phyloP scores from a whole-genome alignment of 1,140 invertebrate species.

The Holcopasites calliopsidis region DNA sequence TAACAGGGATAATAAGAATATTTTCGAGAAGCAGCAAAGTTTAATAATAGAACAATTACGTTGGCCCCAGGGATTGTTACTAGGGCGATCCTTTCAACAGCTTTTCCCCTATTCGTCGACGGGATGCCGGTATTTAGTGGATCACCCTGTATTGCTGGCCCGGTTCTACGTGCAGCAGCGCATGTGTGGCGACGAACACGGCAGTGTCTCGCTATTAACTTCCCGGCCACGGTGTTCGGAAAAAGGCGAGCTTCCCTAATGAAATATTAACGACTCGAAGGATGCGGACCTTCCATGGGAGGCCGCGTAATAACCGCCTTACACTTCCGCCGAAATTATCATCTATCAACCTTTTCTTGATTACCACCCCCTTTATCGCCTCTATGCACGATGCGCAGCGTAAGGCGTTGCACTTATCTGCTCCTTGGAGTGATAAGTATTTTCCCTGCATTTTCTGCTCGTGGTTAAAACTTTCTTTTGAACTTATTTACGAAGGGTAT shows the following conservation, averaged over 20 bases:
- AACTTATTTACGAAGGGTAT: too few relatives aligned
- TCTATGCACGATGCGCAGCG: too few relatives aligned
- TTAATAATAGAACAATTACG: too few relatives aligned
- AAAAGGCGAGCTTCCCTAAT: constrained; percentile 48
- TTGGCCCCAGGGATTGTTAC: too few relatives aligned
- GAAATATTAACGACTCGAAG: constrained; percentile 61
- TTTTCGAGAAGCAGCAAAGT: too few relatives aligned
- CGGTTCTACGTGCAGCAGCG: background rate
- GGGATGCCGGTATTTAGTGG: too few relatives aligned
- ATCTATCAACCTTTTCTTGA: constrained; percentile 33
- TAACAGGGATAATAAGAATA: too few relatives aligned
- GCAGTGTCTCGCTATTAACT: constrained; percentile 56
- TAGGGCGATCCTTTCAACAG: too few relatives aligned
- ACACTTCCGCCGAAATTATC: background rate
- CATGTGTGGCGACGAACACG: constrained; percentile 41
- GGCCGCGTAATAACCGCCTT: constrained; percentile 39
- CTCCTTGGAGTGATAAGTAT: constrained; percentile 8
- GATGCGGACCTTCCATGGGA: constrained; percentile 42
- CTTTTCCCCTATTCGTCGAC: too few relatives aligned
- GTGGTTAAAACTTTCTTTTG: too few relatives aligned
- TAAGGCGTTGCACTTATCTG: too few relatives aligned
- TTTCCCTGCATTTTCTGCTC: constrained; percentile 10
- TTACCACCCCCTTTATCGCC: background rate
- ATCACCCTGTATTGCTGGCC: too few relatives aligned
- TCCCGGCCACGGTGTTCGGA: constrained; percentile 1